Conservation (phyloP, 2,888 invertebrate species). For the Stenotaenia linearis region DNA sequence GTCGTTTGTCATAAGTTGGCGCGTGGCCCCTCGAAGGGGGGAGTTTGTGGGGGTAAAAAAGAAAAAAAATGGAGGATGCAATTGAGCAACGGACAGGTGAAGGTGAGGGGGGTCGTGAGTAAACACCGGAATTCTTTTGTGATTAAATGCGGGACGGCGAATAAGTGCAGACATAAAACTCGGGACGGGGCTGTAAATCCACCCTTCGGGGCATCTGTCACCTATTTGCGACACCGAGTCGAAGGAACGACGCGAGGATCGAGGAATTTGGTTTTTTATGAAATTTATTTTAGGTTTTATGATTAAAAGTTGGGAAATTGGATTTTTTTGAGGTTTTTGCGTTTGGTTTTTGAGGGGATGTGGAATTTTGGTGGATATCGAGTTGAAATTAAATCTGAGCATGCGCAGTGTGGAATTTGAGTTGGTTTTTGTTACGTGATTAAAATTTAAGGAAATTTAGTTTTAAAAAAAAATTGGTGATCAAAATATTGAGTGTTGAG, state of each 20-base stretch:
- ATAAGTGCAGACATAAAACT: constrained; percentile 16
- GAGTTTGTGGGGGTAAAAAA: not conserved
- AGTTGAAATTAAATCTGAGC: not conserved
- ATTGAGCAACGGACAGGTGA: constrained; percentile 19
- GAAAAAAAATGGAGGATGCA: not conserved
- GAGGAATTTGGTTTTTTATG: not conserved
- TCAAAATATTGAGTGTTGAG: too few species aligned
- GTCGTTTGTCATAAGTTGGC: constrained; percentile 14
- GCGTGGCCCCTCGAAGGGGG: constrained; percentile 11
- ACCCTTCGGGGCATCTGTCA: not conserved
- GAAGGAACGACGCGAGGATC: not conserved
- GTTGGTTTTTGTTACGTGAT: too few species aligned
- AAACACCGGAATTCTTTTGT: constrained; percentile 20
- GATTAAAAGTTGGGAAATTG: too few species aligned
- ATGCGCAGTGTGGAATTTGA: not conserved
- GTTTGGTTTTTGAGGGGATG: too few species aligned
- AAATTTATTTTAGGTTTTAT: too few species aligned
- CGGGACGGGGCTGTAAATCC: constrained; percentile 2
- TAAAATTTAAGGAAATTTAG: too few species aligned
- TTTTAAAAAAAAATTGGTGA: too few species aligned
- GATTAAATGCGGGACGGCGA: constrained; percentile 20
- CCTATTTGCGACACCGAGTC: not conserved
- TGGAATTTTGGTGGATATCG: not conserved
- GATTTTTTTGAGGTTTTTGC: too few species aligned
- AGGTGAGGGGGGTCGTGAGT: constrained; percentile 14